Conservation (phyloP, 1,140 invertebrate genomes). For the Pachyrhynchus sulphureomaculatus region DNA sequence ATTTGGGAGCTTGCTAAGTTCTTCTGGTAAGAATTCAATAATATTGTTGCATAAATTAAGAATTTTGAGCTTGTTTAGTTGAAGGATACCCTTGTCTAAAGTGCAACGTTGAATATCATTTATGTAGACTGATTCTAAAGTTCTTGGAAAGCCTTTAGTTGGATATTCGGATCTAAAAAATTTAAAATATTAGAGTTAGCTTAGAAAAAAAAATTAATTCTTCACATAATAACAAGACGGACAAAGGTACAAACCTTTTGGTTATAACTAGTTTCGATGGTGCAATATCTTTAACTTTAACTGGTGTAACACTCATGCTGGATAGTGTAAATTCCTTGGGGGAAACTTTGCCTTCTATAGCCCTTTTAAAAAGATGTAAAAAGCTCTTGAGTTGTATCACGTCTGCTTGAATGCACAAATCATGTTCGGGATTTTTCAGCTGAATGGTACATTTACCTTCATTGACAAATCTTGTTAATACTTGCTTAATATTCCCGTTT, state of each 20-base stretch:
- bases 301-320: constrained; percentile 54
- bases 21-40: constrained; percentile 69
- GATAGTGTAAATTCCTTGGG: constrained; percentile 57
- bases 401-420: constrained; percentile 69
- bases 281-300: constrained; percentile 49
- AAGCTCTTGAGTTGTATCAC: constrained; percentile 68
- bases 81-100: constrained; percentile 67
- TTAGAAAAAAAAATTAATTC: background rate
- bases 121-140: constrained; percentile 60
- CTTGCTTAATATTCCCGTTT: constrained; percentile 62
- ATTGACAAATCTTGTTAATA: constrained; percentile 68
- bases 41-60: constrained; percentile 79
- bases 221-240: background rate
- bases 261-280: constrained; percentile 62
- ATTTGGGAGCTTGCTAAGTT: constrained; percentile 66
- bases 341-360: constrained; percentile 60
- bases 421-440: constrained; percentile 67
- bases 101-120: constrained; percentile 61
- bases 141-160: constrained; percentile 66
- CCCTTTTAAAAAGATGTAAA: constrained; percentile 63
- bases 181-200: background rate
- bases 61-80: constrained; percentile 62
- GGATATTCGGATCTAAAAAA: constrained; percentile 62
- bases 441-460: constrained; percentile 75
- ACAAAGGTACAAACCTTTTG: constrained; percentile 49